Base-by-base conservation (phyloP, 2,113 vertebrate genomes). In the Pardalotus punctatus region DNA sequence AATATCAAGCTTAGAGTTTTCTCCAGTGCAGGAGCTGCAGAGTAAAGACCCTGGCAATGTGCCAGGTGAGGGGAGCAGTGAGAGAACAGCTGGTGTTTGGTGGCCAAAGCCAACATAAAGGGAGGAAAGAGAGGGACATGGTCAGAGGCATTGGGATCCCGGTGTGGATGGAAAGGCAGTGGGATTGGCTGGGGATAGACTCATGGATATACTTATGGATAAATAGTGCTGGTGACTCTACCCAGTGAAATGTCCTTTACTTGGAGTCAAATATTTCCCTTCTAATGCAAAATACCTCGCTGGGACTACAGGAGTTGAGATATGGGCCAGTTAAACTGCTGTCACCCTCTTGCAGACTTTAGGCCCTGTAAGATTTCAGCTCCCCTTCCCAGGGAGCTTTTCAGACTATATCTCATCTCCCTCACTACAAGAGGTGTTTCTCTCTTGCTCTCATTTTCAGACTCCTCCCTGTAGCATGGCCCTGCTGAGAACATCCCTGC, bases 401-500 rank as follows among this genome's bases (percentile, higher is more conserved):
- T 18, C 28, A 43, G 29, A 25, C 25, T 29, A 2, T 70, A 70
- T 56, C 33, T 69, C 35, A 42, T 28, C 40, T 53, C 17, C n/a
- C 14, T 56, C 29, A 10, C 36, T 43, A 15, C 74, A 54, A 27
- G 43, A 94, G 21, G 29, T 22, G 9, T 10, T 79, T 93, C 21
- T 93, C 54, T 88, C 36, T 84, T 38, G 42, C 40, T 94, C 24
- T 97, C 43, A 12, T 67, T 98, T 97, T 58, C 96, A 98, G 97
- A 97, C 81, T 73, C 96, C 22, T 78, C 70, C 31, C 83, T 93
- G 73, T 98, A 98, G 89, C 2, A 2, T 4, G 16, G 48, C 43
- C 33, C 67, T 36, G 60, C 72, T 66, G 51, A 87, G 48, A 53
- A 54, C 73, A 69, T 42, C 86, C 93, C 85, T 67, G 48, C 69